Percentiles rank a stretch among this genome's conserved stretches.
Evolutionary conservation across 1,140 invertebrate species (phyloP).

Genomic region (Drosophila nigromelanica): DNA sequence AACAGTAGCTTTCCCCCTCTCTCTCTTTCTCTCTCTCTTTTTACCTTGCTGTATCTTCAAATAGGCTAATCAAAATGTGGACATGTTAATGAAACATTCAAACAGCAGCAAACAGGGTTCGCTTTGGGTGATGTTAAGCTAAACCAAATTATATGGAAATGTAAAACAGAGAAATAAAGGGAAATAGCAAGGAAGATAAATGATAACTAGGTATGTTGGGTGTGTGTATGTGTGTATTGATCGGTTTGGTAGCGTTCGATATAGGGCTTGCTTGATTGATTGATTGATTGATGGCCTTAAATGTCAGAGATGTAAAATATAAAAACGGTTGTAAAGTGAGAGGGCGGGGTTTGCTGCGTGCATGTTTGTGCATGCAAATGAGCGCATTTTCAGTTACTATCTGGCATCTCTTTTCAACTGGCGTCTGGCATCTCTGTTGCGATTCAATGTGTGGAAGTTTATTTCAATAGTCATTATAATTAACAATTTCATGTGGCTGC

Average conservation of each 20-base stretch:
- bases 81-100: conserved; percentile 25
- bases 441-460: conserved; percentile 25
- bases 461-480: conserved; percentile 71
- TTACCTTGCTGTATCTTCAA: not conserved
- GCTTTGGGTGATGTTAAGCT: not conserved
- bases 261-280: too few relatives aligned
- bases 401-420: not conserved
- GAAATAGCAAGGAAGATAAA: not conserved
- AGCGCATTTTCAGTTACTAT: conserved; percentile 25
- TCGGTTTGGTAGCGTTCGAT: too few relatives aligned
- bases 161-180: conserved; percentile 1
- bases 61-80: conserved; percentile 25
- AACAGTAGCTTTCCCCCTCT: too few relatives aligned
- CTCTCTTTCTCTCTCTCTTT: too few relatives aligned
- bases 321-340: conserved; percentile 28
- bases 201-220: too few relatives aligned
- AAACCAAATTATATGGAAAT: conserved; percentile 17
- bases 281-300: too few relatives aligned
- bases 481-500: conserved; percentile 65
- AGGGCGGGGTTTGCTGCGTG: not conserved
- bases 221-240: too few relatives aligned
- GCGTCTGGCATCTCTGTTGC: conserved; percentile 6
- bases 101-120: conserved; percentile 10
- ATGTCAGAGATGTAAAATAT: conserved; percentile 24
- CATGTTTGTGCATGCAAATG: conserved; percentile 56